These are phyloP conservation scores for Chionoecetes opilio DNA, from an alignment of 1,140 invertebrate genomes.

Conservation along the genomic window DNA sequence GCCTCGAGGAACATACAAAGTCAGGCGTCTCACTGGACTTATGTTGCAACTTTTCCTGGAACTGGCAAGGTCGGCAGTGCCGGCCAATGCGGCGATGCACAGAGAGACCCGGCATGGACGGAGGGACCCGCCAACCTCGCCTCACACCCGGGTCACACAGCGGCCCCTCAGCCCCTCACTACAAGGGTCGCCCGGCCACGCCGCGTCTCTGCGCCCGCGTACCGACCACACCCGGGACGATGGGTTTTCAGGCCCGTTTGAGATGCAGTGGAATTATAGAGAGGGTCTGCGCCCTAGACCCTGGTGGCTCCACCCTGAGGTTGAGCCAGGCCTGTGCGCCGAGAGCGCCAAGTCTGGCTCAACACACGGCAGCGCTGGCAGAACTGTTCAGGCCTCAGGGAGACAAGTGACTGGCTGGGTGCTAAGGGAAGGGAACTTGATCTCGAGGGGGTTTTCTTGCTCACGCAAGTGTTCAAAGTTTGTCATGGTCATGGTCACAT, in stretches of 20 bases:
- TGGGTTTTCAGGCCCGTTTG: conserved; percentile 49
- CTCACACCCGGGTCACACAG: neutral
- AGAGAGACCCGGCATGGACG: neutral
- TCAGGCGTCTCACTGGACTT: neutral
- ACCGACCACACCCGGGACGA: conserved; percentile 58
- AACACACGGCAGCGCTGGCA: conserved; percentile 66
- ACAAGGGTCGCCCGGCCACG: neutral
- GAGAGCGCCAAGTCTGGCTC: conserved; percentile 68
- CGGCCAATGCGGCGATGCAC: conserved; percentile 65
- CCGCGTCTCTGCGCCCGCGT: conserved; percentile 58
- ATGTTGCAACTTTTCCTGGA: conserved; percentile 42
- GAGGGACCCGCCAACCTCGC: neutral
- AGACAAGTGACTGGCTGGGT: conserved; percentile 19
- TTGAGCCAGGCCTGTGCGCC: conserved; percentile 73
- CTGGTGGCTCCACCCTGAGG: conserved; percentile 50
- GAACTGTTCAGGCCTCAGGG: conserved; percentile 70
- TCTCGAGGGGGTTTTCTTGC: no score
- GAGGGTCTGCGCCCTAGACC: conserved; percentile 76
- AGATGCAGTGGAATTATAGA: conserved; percentile 48
- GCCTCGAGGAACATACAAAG: conserved; percentile 67
- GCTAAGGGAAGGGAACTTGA: no score
- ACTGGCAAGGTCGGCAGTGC: conserved; percentile 52
- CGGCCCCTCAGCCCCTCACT: neutral
- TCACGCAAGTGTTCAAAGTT: no score
- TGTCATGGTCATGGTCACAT: neutral